Evolutionary conservation across 2,797 vertebrate genomes (phyloP), one percentile per base, ranked within the genome.

Genomic region (Pagetopsis macropterus): DNA sequence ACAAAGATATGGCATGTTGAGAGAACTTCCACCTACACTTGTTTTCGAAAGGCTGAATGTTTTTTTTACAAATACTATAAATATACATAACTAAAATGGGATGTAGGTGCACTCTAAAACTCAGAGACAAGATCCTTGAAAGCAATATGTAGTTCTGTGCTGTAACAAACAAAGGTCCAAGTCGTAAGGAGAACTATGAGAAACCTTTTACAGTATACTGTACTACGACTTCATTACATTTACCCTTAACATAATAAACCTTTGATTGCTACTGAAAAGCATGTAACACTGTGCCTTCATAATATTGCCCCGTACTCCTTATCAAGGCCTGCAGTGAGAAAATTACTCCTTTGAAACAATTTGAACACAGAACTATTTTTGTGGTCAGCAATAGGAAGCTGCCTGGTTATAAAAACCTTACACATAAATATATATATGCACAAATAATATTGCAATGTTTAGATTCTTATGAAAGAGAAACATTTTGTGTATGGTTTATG

Each of bases 231-330:
- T 56, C 60, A 69, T 77, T 50, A 70, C 70, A 70, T 46, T 37
- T 14, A 65, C 54, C 40, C 60, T 9, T 14, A 68, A 23, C 54
- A 56, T 46, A 64, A 57, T 65, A 16, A 54, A 76, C 59, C 48
- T 83, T 75, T 76, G 63, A 87, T 75, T 75, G 72, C 57, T 78
- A 82, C 58, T 75, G 75, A 84, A 75, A 91, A 81, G 88, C 87
- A 91, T 93, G 90, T 86, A 80, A 81, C 75, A 85, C 84, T 87
- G 92, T 93, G 92, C 92, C 91, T 93, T 91, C 75, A 71, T 81
- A n/a, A 82, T 58, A 70, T 73, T 52, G 63, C 41, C 61, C 72
- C 63, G 45, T 45, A 27, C 56, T 79, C 66, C 65, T 54, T 64
- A 60, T 74, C 52, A 15, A 63, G 78, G 75, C 82, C 79, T 74